These are phyloP conservation scores for Dallia pectoralis DNA, from an alignment of 2,797 vertebrate genomes.

Conservation along the genomic window DNA sequence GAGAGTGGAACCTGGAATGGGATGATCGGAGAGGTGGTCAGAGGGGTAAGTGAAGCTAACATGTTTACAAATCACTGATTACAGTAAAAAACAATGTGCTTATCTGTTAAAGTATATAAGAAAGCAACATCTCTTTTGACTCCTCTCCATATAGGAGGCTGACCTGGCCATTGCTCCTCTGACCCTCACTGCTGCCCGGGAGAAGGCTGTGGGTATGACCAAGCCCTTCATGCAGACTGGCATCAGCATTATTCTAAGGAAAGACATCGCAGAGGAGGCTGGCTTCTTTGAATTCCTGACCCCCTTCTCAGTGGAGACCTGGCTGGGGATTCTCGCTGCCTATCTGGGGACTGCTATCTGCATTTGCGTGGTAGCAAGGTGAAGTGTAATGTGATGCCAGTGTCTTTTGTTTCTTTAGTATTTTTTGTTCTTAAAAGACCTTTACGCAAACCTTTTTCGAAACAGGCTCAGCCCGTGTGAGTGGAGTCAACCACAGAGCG, in stretches of 20 bases:
- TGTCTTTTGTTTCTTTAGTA: not conserved
- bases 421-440: not conserved
- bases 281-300: conserved; percentile 82
- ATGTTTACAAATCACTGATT: not conserved
- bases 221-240: conserved; percentile 90
- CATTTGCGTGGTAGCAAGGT: conserved; percentile 82
- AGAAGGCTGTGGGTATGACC: conserved; percentile 83
- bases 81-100: not conserved
- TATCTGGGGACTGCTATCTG: conserved; percentile 82
- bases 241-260: conserved; percentile 84
- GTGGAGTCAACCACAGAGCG: conserved; percentile 80
- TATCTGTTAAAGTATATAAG: not conserved
- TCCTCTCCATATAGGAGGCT: conserved; percentile 74
- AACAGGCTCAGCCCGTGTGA: conserved; percentile 85
- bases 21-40: conserved; percentile 85
- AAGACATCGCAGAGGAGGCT: conserved; percentile 71
- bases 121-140: not conserved
- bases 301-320: conserved; percentile 84
- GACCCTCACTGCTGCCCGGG: conserved; percentile 82
- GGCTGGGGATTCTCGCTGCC: conserved; percentile 80
- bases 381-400: conserved; percentile 6
- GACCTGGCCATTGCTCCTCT: conserved; percentile 85
- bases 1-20: conserved; percentile 82
- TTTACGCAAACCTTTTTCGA: not conserved
- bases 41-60: conserved; percentile 71